phyloP scores from a whole-genome alignment of 2,888 invertebrate species.

The Lysandra coridon region DNA sequence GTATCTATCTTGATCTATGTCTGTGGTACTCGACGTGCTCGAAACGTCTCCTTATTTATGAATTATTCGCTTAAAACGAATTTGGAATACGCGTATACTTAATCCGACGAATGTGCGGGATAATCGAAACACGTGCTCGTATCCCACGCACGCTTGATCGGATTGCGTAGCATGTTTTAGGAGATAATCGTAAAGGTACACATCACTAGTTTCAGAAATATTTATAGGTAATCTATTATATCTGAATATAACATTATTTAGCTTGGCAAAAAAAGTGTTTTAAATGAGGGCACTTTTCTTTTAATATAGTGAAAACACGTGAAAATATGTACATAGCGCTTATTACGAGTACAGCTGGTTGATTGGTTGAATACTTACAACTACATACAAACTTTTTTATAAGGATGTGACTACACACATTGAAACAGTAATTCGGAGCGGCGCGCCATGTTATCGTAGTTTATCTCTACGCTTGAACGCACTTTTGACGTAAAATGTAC shows the following conservation, averaged over 20 bases:
- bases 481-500: too few relatives aligned
- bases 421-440: too few relatives aligned
- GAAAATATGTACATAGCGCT: too few relatives aligned
- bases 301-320: too few relatives aligned
- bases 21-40: neutral
- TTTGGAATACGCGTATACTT: neutral
- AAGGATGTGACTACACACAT: too few relatives aligned
- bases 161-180: neutral
- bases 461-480: too few relatives aligned
- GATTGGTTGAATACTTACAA: too few relatives aligned
- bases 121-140: neutral
- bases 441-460: too few relatives aligned
- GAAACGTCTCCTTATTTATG: constrained; percentile 13
- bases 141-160: neutral
- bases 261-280: neutral
- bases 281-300: neutral
- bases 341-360: too few relatives aligned
- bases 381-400: too few relatives aligned
- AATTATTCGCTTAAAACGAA: constrained; percentile 11
- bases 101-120: neutral
- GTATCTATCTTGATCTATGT: too few relatives aligned
- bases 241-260: neutral
- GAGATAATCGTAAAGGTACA: constrained; percentile 15
- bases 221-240: neutral
- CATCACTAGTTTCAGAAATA: constrained; percentile 16